Conservation (phyloP, 2,888 invertebrate species). For the Cynaeus angustus region DNA sequence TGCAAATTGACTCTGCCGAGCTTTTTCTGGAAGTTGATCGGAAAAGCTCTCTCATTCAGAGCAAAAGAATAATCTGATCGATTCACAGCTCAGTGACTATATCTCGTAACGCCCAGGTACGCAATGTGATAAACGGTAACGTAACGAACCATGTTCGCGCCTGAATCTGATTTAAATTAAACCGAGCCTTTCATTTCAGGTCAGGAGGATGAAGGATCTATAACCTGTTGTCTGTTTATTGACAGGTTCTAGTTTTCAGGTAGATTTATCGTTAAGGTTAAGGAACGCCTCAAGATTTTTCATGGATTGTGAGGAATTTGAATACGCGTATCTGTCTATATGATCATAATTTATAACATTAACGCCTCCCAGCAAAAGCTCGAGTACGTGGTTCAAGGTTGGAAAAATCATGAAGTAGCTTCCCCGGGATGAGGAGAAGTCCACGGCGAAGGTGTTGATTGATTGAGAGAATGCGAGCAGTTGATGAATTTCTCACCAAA, state of each 20-base stretch:
- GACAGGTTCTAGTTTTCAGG: conserved; percentile 53
- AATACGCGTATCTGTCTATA: conserved; percentile 39
- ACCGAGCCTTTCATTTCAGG: conserved; percentile 58
- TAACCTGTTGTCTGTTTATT: conserved; percentile 58
- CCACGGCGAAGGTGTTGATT: conserved; percentile 26
- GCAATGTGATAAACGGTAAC: conserved; percentile 26
- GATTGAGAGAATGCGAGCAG: conserved; percentile 3
- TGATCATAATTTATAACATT: conserved; percentile 43
- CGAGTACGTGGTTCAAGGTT: conserved; percentile 6
- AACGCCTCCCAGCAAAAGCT: conserved; percentile 27
- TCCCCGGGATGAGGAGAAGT: too few relatives aligned
- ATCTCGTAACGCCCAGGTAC: conserved; percentile 28
- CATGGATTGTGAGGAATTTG: conserved; percentile 40
- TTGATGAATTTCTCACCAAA: conserved; percentile 33
- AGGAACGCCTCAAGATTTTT: conserved; percentile 45
- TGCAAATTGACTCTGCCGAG: too few relatives aligned
- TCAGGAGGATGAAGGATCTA: conserved; percentile 52
- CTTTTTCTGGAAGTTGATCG: too few relatives aligned
- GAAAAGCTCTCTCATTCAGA: neutral
- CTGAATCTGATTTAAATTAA: conserved; percentile 59
- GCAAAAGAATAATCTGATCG: conserved; percentile 23
- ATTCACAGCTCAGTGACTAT: conserved; percentile 24
- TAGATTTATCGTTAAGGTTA: conserved; percentile 44
- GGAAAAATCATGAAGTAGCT: conserved; percentile 9
- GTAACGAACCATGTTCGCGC: conserved; percentile 34